Percentiles rank a stretch among this genome's conserved stretches.
phyloP scores from a whole-genome alignment of 2,888 invertebrate species.

The Pimpla rufipes region DNA sequence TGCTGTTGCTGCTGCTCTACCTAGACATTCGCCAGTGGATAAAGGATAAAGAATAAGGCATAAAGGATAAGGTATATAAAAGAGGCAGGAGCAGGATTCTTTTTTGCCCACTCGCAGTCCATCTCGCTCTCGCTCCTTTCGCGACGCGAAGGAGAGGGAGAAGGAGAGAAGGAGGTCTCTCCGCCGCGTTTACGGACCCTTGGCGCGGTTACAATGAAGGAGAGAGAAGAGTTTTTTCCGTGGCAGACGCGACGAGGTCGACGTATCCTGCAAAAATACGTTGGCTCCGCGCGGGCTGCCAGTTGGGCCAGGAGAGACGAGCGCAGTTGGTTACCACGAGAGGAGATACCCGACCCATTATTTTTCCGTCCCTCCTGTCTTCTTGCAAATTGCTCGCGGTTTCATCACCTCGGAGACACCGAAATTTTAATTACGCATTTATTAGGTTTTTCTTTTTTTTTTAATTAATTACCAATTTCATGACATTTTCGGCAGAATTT shows the following conservation, averaged over 20 bases:
- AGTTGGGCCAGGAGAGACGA: neutral
- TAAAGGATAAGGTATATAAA: slow-evolving; percentile 78
- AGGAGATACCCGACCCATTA: neutral
- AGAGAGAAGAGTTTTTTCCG: slow-evolving; percentile 66
- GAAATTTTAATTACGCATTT: neutral
- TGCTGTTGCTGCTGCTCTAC: slow-evolving; percentile 62
- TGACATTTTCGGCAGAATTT: no score
- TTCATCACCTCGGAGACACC: neutral
- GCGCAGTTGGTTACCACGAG: neutral
- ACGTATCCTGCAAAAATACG: slow-evolving; percentile 67
- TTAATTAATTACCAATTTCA: no score
- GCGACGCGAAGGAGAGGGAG: no score
- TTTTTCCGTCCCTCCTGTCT: slow-evolving; percentile 3
- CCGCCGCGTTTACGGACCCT: slow-evolving; percentile 46
- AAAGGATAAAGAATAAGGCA: slow-evolving; percentile 79
- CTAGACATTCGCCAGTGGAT: slow-evolving; percentile 75
- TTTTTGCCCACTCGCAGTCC: slow-evolving; percentile 27
- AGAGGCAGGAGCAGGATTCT: slow-evolving; percentile 74
- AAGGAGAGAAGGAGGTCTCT: no score
- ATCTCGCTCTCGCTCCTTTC: slow-evolving; percentile 23
- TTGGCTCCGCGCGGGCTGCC: slow-evolving; percentile 40
- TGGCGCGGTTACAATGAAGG: slow-evolving; percentile 62
- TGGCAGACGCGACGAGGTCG: slow-evolving; percentile 65
- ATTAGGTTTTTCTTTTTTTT: no score
- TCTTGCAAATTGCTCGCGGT: no score